A percentile compares a stretch with the other conserved stretches of the same genome.
phyloP scores from a whole-genome alignment of 2,888 invertebrate genomes.

The Dorcus parallelipipedus region DNA sequence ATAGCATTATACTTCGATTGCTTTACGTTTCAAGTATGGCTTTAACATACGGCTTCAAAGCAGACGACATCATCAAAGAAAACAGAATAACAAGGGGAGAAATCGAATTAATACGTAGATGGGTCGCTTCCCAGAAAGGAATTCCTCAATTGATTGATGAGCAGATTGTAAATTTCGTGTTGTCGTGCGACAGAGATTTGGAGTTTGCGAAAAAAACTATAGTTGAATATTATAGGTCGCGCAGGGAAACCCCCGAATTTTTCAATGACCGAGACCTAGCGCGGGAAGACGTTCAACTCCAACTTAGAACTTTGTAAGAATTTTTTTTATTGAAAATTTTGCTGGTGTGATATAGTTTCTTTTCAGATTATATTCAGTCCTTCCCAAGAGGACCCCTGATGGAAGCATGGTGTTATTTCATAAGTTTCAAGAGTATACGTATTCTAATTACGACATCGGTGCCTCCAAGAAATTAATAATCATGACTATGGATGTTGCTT shows the following conservation, averaged over 20 bases:
- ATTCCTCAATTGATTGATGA: constrained; percentile 52
- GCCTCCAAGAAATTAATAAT: constrained; percentile 55
- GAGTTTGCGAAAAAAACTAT: constrained; percentile 63
- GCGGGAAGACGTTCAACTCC: constrained; percentile 44
- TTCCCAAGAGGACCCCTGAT: constrained; percentile 58
- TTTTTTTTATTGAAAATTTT: neutral
- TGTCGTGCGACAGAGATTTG: constrained; percentile 61
- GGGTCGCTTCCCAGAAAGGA: constrained; percentile 27
- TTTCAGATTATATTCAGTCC: constrained; percentile 56
- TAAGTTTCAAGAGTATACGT: constrained; percentile 53
- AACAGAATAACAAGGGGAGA: constrained; percentile 32
- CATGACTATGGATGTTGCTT: constrained; percentile 50
- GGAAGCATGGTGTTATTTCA: constrained; percentile 63
- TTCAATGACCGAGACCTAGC: constrained; percentile 57
- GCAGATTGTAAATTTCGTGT: constrained; percentile 62
- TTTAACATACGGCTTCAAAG: constrained; percentile 29
- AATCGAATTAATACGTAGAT: constrained; percentile 36
- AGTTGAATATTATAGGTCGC: constrained; percentile 58
- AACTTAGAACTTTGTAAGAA: constrained; percentile 57
- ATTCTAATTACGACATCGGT: constrained; percentile 59
- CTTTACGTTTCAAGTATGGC: constrained; percentile 4
- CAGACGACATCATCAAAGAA: constrained; percentile 33
- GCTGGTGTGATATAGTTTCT: constrained; percentile 3
- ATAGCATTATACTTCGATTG: too few relatives aligned
- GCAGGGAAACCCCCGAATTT: constrained; percentile 60